Percentiles rank a stretch among this genome's conserved stretches.
These are phyloP conservation scores for Anticlea derivata DNA, from an alignment of 2,888 invertebrate genomes.

Conservation along the genomic window DNA sequence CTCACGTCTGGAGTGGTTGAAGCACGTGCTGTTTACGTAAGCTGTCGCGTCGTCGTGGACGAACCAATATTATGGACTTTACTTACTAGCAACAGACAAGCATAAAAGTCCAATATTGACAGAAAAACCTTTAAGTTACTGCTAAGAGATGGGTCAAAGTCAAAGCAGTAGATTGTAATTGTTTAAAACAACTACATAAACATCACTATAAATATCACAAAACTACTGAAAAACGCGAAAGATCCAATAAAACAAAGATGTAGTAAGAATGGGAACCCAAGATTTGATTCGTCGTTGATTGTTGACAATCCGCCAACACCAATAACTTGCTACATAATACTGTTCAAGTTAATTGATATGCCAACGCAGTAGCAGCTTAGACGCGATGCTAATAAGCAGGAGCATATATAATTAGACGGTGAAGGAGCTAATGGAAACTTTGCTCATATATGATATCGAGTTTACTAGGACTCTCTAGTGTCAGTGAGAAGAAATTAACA, in stretches of 20 bases:
- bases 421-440: constrained; percentile 8
- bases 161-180: no score
- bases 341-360: constrained; percentile 22
- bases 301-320: constrained; percentile 19
- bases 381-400: constrained; percentile 8
- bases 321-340: constrained; percentile 14
- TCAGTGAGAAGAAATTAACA: neutral
- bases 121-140: neutral
- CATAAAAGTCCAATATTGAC: constrained; percentile 3
- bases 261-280: neutral
- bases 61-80: constrained; percentile 6
- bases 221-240: neutral
- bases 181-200: neutral
- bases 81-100: neutral
- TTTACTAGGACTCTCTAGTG: neutral
- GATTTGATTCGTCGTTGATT: neutral
- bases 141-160: neutral
- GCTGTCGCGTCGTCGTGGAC: constrained; percentile 13
- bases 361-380: constrained; percentile 18
- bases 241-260: neutral
- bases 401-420: constrained; percentile 12
- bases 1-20: constrained; percentile 10
- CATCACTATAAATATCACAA: neutral
- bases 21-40: constrained; percentile 18
- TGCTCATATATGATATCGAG: constrained; percentile 2